Evolutionary conservation across 2,888 invertebrate species (phyloP).

Genomic region (Campopleginae sp.): DNA sequence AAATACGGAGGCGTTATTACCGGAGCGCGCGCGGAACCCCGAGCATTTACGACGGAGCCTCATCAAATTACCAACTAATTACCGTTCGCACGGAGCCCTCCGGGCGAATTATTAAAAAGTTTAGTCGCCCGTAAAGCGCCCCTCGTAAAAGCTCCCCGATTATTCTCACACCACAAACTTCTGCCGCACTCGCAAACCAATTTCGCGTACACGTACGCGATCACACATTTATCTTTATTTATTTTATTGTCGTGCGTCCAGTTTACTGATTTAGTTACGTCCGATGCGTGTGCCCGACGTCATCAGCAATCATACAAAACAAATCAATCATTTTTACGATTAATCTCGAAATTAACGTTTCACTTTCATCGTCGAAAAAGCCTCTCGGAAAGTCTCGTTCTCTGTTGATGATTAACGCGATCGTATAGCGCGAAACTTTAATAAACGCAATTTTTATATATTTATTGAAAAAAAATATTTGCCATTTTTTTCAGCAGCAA

Average conservation of each 20-base stretch:
- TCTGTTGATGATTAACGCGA: not conserved
- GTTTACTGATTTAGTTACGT: not conserved
- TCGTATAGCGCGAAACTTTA: not conserved
- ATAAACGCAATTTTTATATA: not conserved
- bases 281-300: slow-evolving; percentile 63
- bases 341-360: slow-evolving; percentile 3
- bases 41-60: slow-evolving; percentile 78
- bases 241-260: slow-evolving; percentile 29
- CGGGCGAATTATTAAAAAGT: slow-evolving; percentile 82
- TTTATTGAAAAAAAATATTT: not conserved
- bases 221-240: slow-evolving; percentile 5
- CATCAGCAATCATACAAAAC: slow-evolving; percentile 48
- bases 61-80: slow-evolving; percentile 84
- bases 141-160: slow-evolving; percentile 76
- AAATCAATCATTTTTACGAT: slow-evolving; percentile 47
- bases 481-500: not conserved
- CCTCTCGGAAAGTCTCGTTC: slow-evolving; percentile 3
- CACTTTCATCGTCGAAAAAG: not conserved
- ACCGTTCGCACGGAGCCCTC: slow-evolving; percentile 68
- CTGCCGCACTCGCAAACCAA: slow-evolving; percentile 39
- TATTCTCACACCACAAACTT: slow-evolving; percentile 45
- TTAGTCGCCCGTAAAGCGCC: slow-evolving; percentile 81
- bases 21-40: slow-evolving; percentile 73
- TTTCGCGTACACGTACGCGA: slow-evolving; percentile 20
- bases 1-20: slow-evolving; percentile 81